These are phyloP conservation scores for Dicrurus megarhynchus DNA, from an alignment of 2,113 vertebrate species.

Conservation along the genomic window DNA sequence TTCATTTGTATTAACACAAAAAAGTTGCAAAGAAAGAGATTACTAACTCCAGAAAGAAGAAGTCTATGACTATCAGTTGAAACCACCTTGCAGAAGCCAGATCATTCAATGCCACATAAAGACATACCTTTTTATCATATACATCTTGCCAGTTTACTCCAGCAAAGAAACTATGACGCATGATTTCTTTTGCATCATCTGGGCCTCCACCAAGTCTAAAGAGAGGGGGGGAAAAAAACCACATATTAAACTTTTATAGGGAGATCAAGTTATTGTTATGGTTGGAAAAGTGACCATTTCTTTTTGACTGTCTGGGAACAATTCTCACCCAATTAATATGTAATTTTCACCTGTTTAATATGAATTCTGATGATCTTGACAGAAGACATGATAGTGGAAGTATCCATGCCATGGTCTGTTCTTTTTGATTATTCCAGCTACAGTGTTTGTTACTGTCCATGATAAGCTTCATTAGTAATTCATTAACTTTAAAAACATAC, in stretches of 20 bases:
- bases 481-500: not conserved
- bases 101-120: not conserved
- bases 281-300: not conserved
- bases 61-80: not conserved
- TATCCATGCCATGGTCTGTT: not conserved
- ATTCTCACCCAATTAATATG: not conserved
- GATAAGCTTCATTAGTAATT: not conserved
- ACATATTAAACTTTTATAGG: not conserved
- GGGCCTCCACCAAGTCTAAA: constrained; percentile 92
- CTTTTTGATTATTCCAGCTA: not conserved
- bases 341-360: not conserved
- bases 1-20: not conserved
- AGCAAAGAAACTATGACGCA: constrained; percentile 95
- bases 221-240: not conserved
- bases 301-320: not conserved
- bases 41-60: not conserved
- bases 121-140: constrained; percentile 95
- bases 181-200: constrained; percentile 96
- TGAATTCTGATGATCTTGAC: accelerated
- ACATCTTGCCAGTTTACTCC: constrained; percentile 96
- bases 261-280: not conserved
- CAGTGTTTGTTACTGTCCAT: not conserved
- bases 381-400: not conserved
- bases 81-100: not conserved
- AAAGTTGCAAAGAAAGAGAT: not conserved